Base-by-base conservation (phyloP, 1,140 invertebrate genomes). In the Polypedilum vanderplanki region DNA sequence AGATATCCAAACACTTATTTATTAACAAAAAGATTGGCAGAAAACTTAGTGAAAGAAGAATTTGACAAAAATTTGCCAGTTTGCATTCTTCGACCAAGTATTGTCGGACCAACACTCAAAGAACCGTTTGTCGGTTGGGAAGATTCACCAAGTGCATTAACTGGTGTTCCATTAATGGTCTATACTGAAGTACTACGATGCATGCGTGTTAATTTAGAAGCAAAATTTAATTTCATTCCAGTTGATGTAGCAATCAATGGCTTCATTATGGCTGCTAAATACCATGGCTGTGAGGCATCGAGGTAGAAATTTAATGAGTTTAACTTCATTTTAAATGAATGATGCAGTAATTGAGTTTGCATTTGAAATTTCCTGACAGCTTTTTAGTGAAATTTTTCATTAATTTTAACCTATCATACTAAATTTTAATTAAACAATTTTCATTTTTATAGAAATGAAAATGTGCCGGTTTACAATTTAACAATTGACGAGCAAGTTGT, bases 121-220 rank as follows among this genome's bases (percentile, higher is more conserved):
- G 90, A 92, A 77, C 90, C 91, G 0, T 67, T 90, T 7, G 85
- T 86, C 46, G 93, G 95, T 0, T 98, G 96, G 96, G 94, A 97
- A 70, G 96, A 98, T 81, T 97, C 91, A 82, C 86, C 95, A 12
- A 97, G 97, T 83, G 95, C 95, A 17, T 81, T 81, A 7, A 80
- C 80, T 12, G 81, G 81, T 12, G 77, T 83, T 0, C 81, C 82
- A 78, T 80, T 83, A 41, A 91, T 87, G 0, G 90, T 87, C 33
- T 93, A 92, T 2, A 96, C 95, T 83, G 94, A 94, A n/a, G 89
- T 96, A 8, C 89, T 97, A 73, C 85, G 93, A 5, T 91, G 90
- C 0, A 93, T 97, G 90, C 86, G 91, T 75, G 93, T 93, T 77
- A 88, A 91, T 78, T 85, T 83, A 7, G 78, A 79, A 70, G 73